Percentiles rank a stretch among this genome's conserved stretches.
Conservation (phyloP, 1,140 invertebrate species). For the Drosophila oshimai region DNA sequence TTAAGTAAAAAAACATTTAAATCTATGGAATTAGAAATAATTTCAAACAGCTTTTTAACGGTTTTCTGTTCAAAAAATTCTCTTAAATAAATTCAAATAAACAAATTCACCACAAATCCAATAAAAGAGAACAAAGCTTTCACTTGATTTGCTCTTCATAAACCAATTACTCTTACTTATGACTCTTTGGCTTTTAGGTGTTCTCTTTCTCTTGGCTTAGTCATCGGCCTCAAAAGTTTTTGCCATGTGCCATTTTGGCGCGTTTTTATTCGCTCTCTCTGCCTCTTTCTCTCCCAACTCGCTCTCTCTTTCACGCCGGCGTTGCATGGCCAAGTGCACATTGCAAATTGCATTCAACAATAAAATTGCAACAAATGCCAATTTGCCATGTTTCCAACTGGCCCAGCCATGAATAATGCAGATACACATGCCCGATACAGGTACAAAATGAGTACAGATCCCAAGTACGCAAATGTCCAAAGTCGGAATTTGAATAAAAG, state of each 20-base stretch:
- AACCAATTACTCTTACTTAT: neutral
- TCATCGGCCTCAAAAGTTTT: constrained; percentile 24
- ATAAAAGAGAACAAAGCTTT: constrained; percentile 6
- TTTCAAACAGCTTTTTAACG: constrained; percentile 13
- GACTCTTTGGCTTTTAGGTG: neutral
- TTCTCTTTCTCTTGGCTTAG: constrained; percentile 15
- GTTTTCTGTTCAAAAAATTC: neutral
- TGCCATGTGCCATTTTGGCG: constrained; percentile 28
- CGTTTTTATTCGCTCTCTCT: constrained; percentile 3
- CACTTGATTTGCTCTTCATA: neutral
- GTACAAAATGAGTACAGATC: neutral
- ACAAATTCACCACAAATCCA: constrained; percentile 33
- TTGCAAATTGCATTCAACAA: constrained; percentile 24
- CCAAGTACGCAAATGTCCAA: neutral
- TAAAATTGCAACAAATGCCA: neutral
- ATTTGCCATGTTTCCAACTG: neutral
- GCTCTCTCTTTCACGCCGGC: constrained; percentile 24
- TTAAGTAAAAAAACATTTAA: too few species aligned
- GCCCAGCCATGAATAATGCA: constrained; percentile 47
- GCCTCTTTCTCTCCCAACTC: neutral
- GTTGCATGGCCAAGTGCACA: constrained; percentile 31
- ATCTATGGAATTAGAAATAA: too few species aligned
- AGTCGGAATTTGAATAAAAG: neutral
- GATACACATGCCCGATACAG: neutral
- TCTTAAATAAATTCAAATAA: constrained; percentile 7